These are phyloP conservation scores for Erannis defoliaria DNA, from an alignment of 2,888 invertebrate genomes.

Conservation along the genomic window DNA sequence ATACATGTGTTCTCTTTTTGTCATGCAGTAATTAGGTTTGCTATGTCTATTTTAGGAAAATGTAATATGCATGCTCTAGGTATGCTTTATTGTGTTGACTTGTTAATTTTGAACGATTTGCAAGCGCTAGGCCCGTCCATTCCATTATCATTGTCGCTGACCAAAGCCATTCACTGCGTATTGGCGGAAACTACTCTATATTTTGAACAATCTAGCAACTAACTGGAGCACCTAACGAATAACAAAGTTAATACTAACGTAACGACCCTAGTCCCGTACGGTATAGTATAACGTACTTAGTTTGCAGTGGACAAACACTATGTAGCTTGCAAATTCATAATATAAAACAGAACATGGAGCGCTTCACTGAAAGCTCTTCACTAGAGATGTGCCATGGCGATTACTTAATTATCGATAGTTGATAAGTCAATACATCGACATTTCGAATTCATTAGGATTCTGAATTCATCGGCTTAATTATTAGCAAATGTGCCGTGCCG, in stretches of 20 bases:
- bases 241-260: slow-evolving; percentile 56
- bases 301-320: slow-evolving; percentile 59
- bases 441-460: not conserved
- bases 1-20: too few relatives aligned
- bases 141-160: too few relatives aligned
- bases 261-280: slow-evolving; percentile 49
- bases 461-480: not conserved
- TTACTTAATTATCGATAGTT: slow-evolving; percentile 22
- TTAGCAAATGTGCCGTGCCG: too few relatives aligned
- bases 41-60: too few relatives aligned
- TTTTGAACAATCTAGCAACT: not conserved
- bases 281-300: slow-evolving; percentile 46
- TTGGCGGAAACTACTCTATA: not conserved
- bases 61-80: too few relatives aligned
- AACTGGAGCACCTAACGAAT: slow-evolving; percentile 27
- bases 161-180: too few relatives aligned
- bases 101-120: too few relatives aligned
- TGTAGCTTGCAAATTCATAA: slow-evolving; percentile 45
- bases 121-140: too few relatives aligned
- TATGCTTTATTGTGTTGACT: too few relatives aligned
- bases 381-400: slow-evolving; percentile 28
- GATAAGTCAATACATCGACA: not conserved
- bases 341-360: slow-evolving; percentile 37
- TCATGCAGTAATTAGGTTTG: too few relatives aligned
- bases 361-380: slow-evolving; percentile 14